Conservation (phyloP, 2,113 vertebrate species). For the Misgurnus anguillicaudatus region DNA sequence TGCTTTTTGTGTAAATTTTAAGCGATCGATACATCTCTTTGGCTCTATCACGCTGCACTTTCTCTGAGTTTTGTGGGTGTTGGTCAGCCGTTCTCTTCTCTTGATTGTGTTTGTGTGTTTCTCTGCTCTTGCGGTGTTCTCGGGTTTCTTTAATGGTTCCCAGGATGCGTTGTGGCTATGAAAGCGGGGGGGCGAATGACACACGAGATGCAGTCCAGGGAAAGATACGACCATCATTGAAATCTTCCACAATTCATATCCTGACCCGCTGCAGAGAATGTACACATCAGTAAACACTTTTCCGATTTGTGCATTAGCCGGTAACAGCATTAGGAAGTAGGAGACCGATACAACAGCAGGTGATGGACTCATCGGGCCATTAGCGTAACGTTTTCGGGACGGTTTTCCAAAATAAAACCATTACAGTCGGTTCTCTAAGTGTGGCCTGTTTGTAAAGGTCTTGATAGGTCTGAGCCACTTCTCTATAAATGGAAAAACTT, state of each 20-base stretch:
- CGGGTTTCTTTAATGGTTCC: conserved; percentile 81
- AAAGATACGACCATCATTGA: conserved; percentile 42
- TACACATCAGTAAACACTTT: conserved; percentile 33
- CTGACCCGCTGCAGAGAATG: neutral
- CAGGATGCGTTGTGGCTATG: conserved; percentile 80
- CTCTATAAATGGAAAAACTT: conserved; percentile 34
- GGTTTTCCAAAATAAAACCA: conserved; percentile 29
- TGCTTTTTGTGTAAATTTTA: conserved; percentile 24
- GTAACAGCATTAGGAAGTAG: conserved; percentile 28
- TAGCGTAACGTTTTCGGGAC: neutral
- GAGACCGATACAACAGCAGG: neutral
- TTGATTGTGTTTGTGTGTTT: conserved; percentile 75
- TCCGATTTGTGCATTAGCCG: conserved; percentile 29
- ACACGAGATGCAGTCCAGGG: conserved; percentile 48
- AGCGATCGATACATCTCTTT: conserved; percentile 21
- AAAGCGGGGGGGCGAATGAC: conserved; percentile 59
- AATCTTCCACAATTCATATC: conserved; percentile 45
- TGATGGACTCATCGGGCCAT: conserved; percentile 7
- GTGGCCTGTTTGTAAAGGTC: conserved; percentile 1
- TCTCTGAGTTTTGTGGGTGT: conserved; percentile 41
- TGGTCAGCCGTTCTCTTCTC: conserved; percentile 51
- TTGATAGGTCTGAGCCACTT: conserved; percentile 1
- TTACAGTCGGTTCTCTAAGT: conserved; percentile 40
- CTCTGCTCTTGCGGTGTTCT: conserved; percentile 76
- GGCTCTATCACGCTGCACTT: conserved; percentile 42